Evolutionary conservation across 1,140 invertebrate species (phyloP), one percentile per base, ranked within the genome.

Genomic region (Drosophila sturtevanti): DNA sequence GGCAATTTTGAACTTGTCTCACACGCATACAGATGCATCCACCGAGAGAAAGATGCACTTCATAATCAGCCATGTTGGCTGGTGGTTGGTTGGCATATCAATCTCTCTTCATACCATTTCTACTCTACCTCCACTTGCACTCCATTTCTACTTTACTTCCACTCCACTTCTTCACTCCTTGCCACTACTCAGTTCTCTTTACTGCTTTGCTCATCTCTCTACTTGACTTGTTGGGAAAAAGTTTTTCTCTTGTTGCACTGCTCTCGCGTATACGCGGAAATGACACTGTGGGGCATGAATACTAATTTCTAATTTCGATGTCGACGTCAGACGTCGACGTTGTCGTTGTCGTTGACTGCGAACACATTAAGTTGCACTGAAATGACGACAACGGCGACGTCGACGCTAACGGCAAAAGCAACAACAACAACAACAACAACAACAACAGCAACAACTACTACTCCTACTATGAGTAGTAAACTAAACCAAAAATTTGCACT

Each of bases 271-370:
- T 80, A 74, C 84, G 84, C 84, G 79, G 77, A 84, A 87, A 87
- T 84, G 84, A 89, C 84, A 89, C 79, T 89, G 84, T 79, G 64
- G 77, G 84, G 84, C 84, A 84, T 87, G 79, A 87, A 87, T 87
- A 87, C 84, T 87, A 87, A 89, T 89, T 87, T 87, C 75, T 89
- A 89, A 89, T 89, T 89, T 87, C 51, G 84, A 68, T 79, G 72
- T 80, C 65, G 63, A 62, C 63, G 59, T 64, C 68, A 69, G 72
- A 64, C 71, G 37, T 60, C 27, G 61, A 63, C 31, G 35, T 59
- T 38, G 38, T 51, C 35, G 65, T 34, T 44, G 44, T 16, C n/a
- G 58, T n/a, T 44, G 38, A 12, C 5, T 38, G 38, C 62, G 58
- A 89, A 73, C 79, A 79, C 79, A 86, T 89, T 81, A 86, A 81